Conservation (phyloP, 2,797 vertebrate species). For the Anguilla anguilla region DNA sequence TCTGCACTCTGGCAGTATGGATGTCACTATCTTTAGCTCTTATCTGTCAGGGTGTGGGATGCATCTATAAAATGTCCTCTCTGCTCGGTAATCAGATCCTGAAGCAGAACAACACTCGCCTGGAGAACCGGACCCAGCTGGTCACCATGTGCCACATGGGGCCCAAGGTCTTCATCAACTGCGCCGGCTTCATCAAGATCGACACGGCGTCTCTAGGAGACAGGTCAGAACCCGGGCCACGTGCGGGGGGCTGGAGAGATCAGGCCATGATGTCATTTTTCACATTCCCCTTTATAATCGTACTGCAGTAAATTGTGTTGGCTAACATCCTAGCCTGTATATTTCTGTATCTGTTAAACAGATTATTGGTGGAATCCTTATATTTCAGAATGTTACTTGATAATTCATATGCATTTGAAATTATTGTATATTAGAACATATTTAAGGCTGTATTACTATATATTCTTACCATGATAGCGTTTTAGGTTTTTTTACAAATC, state of each 20-base stretch:
- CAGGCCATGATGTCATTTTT: not conserved
- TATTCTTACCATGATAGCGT: not conserved
- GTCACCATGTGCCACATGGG: conserved; percentile 99
- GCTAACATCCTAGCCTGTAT: not conserved
- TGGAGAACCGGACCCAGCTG: conserved; percentile 97
- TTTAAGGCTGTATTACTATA: not conserved
- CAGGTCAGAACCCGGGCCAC: conserved; percentile 74
- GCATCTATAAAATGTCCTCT: not conserved
- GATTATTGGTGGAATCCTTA: no score
- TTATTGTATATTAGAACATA: not conserved
- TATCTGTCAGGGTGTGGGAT: not conserved
- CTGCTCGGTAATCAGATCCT: conserved; percentile 77
- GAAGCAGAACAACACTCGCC: conserved; percentile 97
- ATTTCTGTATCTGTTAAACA: not conserved
- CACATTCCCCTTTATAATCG: not conserved
- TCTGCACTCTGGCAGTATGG: not conserved
- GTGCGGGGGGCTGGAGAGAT: not conserved
- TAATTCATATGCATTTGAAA: not conserved
- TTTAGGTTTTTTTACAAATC: not conserved
- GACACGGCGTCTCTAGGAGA: conserved; percentile 96
- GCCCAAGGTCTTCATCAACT: conserved; percentile 99
- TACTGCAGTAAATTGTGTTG: not conserved
- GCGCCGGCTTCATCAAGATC: conserved; percentile 98
- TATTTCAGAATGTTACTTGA: not conserved
- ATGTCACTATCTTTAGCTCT: not conserved